A percentile compares a stretch with the other conserved stretches of the same genome.
These are phyloP conservation scores for Cydia pomonella DNA, from an alignment of 1,140 invertebrate species.

Conservation along the genomic window DNA sequence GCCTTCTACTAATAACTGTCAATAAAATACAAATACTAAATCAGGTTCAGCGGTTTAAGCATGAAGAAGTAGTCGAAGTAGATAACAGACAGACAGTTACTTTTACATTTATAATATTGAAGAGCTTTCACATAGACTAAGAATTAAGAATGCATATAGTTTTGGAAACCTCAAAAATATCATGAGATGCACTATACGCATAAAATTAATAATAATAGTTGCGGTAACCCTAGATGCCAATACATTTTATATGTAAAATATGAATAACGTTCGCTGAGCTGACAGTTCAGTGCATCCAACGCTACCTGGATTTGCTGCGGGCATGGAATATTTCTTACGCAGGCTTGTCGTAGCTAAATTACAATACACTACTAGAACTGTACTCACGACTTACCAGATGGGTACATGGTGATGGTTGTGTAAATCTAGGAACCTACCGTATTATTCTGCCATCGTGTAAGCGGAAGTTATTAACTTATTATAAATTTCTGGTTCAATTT, in stretches of 20 bases:
- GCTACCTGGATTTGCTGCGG: slow-evolving; percentile 15
- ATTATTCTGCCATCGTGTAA: neutral
- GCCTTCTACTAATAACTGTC: too few species aligned
- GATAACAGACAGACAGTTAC: too few species aligned
- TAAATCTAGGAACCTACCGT: neutral
- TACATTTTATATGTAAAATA: neutral
- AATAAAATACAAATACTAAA: too few species aligned
- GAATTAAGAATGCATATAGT: too few species aligned
- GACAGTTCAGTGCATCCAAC: slow-evolving; percentile 12
- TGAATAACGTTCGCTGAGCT: neutral
- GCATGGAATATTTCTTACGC: neutral
- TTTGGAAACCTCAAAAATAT: too few species aligned
- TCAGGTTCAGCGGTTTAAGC: too few species aligned
- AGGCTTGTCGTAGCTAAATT: slow-evolving; percentile 12
- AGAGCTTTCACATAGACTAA: too few species aligned
- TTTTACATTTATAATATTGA: too few species aligned
- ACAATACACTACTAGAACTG: neutral
- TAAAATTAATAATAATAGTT: neutral
- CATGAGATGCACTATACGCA: neutral
- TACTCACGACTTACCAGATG: slow-evolving; percentile 6
- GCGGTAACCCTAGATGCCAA: neutral
- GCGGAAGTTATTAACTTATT: neutral
- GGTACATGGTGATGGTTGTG: neutral
- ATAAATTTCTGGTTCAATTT: too few species aligned
- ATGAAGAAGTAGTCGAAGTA: too few species aligned